Evolutionary conservation across 2,888 invertebrate genomes (phyloP).

Genomic region (Eupithecia inturbata): DNA sequence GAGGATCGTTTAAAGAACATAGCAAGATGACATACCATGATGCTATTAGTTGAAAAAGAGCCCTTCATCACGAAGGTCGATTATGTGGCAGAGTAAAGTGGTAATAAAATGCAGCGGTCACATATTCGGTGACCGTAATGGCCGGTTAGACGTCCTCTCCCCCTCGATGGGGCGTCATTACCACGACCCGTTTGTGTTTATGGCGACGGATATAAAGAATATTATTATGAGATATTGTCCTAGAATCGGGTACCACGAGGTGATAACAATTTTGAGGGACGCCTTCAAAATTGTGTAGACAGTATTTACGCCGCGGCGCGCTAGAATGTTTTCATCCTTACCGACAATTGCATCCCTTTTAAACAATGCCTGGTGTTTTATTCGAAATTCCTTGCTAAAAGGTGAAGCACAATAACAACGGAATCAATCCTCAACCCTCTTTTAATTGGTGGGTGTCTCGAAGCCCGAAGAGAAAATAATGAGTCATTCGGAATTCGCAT

Average conservation of each 20-base stretch:
- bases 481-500: conserved; percentile 46
- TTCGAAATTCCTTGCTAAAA: conserved; percentile 25
- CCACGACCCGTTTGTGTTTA: conserved; percentile 81
- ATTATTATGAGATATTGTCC: conserved; percentile 83
- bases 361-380: background rate
- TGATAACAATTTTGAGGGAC: conserved; percentile 73
- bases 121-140: conserved; percentile 81
- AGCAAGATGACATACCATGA: conserved; percentile 57
- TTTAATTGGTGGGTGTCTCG: conserved; percentile 46
- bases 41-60: conserved; percentile 74
- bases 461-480: conserved; percentile 49
- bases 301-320: conserved; percentile 64
- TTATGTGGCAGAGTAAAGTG: conserved; percentile 84
- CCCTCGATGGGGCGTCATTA: conserved; percentile 78
- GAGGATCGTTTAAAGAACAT: conserved; percentile 35
- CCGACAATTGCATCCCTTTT: conserved; percentile 10
- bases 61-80: conserved; percentile 82
- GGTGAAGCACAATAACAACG: conserved; percentile 24
- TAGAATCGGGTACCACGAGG: conserved; percentile 75
- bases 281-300: conserved; percentile 69
- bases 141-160: conserved; percentile 78
- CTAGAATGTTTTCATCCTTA: conserved; percentile 42
- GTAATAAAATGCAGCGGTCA: conserved; percentile 85
- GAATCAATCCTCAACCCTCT: conserved; percentile 41
- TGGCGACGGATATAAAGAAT: conserved; percentile 82